These are phyloP conservation scores for Euura lappo DNA, from an alignment of 1,140 invertebrate genomes.

Conservation along the genomic window DNA sequence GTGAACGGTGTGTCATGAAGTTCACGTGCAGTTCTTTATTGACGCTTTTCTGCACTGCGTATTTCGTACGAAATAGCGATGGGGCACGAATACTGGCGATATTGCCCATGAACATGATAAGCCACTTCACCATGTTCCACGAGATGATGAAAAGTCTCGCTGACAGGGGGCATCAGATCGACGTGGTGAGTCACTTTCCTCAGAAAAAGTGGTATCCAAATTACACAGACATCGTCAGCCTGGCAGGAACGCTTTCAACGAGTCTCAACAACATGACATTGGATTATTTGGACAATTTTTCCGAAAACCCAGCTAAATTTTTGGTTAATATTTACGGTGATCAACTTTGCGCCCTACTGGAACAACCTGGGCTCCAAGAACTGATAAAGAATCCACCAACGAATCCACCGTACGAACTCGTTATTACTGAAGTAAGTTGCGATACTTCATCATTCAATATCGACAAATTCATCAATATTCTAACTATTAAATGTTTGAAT, in stretches of 20 bases:
- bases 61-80: no score
- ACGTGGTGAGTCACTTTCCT: slow-evolving; percentile 53
- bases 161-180: slow-evolving; percentile 53
- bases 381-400: slow-evolving; percentile 41
- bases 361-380: slow-evolving; percentile 30
- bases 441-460: no score
- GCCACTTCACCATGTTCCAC: slow-evolving; percentile 52
- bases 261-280: slow-evolving; percentile 26
- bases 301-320: neutral
- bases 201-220: slow-evolving; percentile 43
- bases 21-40: no score
- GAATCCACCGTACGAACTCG: slow-evolving; percentile 40
- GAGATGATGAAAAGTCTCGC: slow-evolving; percentile 48
- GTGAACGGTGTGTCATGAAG: no score
- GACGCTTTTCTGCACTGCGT: no score
- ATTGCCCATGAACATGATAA: slow-evolving; percentile 48
- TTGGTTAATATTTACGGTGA: neutral
- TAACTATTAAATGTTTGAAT: no score
- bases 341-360: slow-evolving; percentile 24
- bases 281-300: neutral
- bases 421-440: slow-evolving; percentile 38
- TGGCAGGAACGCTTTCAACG: neutral
- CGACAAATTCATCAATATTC: no score
- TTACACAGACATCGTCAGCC: slow-evolving; percentile 35
- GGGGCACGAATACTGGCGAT: slow-evolving; percentile 39